These are phyloP conservation scores for Cheilosia grossa DNA, from an alignment of 2,888 invertebrate genomes.

Conservation along the genomic window DNA sequence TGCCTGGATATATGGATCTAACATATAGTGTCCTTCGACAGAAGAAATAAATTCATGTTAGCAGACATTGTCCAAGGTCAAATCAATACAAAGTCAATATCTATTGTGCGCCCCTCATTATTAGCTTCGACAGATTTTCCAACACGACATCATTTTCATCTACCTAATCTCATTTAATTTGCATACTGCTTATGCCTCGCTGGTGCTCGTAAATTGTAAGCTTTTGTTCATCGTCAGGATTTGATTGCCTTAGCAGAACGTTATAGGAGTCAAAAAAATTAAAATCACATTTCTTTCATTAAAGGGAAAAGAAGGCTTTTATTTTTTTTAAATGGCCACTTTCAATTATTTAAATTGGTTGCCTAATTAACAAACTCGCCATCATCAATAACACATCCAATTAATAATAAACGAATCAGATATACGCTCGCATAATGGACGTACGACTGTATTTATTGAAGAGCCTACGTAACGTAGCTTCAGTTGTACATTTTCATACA, in stretches of 20 bases:
- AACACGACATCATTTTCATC: neutral
- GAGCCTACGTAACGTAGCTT: constrained; percentile 2
- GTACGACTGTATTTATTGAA: neutral
- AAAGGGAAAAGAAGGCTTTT: constrained; percentile 13
- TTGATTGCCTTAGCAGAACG: constrained; percentile 5
- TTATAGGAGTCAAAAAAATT: constrained; percentile 21
- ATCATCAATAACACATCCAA: constrained; percentile 70
- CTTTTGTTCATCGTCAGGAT: neutral
- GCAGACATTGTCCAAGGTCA: too few relatives aligned
- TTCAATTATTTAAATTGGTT: constrained; percentile 67
- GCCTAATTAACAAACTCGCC: constrained; percentile 64
- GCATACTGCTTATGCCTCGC: too few relatives aligned
- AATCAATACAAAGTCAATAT: too few relatives aligned
- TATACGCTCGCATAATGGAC: constrained; percentile 11
- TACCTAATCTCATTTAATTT: neutral
- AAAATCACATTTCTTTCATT: constrained; percentile 29
- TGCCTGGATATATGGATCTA: too few relatives aligned
- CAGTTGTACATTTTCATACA: constrained; percentile 39
- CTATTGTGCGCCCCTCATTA: too few relatives aligned
- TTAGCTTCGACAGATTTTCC: neutral
- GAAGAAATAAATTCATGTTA: too few relatives aligned
- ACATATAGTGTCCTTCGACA: too few relatives aligned
- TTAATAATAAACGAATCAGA: constrained; percentile 70
- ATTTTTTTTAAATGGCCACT: constrained; percentile 48
- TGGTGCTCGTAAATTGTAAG: neutral